phyloP scores from a whole-genome alignment of 2,113 vertebrate species.

The Xyliphius kryptos region DNA sequence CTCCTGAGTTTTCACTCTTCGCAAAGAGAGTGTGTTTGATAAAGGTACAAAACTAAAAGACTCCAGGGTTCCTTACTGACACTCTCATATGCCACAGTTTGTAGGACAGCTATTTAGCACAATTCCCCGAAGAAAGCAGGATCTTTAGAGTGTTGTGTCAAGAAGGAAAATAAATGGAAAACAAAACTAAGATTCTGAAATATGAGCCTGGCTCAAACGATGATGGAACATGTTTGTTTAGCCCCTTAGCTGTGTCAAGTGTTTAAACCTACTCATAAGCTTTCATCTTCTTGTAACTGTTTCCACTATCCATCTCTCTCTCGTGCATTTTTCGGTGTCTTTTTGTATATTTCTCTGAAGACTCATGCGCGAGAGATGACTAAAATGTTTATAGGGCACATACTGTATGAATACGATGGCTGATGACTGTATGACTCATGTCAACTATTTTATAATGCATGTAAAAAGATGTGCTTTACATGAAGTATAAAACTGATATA shows the following conservation, averaged over 20 bases:
- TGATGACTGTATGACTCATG: neutral
- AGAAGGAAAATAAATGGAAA: constrained; percentile 11
- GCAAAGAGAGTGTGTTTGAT: constrained; percentile 23
- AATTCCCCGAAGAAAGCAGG: constrained; percentile 21
- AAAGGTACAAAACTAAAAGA: constrained; percentile 28
- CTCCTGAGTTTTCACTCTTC: constrained; percentile 11
- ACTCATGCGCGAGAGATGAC: neutral
- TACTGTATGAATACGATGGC: neutral
- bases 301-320: neutral
- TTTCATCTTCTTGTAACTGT: constrained; percentile 24
- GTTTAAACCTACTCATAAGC: constrained; percentile 34
- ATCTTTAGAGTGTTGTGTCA: constrained; percentile 30
- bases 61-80: constrained; percentile 16
- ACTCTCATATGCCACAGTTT: constrained; percentile 23
- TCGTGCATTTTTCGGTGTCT: neutral
- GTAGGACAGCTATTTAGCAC: constrained; percentile 39
- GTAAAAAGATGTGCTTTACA: no score
- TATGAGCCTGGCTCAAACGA: constrained; percentile 18
- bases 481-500: no score
- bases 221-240: constrained; percentile 35
- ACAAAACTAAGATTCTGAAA: constrained; percentile 8
- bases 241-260: constrained; percentile 34
- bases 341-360: no score
- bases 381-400: neutral
- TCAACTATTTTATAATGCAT: no score